These are phyloP conservation scores for Molossus molossus DNA, from an alignment of 2,797 vertebrate species.

Conservation along the genomic window DNA sequence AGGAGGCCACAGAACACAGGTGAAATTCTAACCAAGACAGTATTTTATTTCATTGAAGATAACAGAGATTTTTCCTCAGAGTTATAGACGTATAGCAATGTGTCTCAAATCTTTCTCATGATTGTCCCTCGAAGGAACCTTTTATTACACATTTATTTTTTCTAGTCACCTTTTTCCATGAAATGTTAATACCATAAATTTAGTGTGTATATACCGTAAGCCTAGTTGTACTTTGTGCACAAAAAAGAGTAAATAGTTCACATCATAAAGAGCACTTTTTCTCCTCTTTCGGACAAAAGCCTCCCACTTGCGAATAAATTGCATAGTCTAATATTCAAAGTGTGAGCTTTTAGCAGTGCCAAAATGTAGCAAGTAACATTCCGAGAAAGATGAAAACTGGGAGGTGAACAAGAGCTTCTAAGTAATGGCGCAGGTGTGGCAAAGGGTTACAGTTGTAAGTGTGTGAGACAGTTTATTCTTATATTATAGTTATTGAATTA, in stretches of 20 bases:
- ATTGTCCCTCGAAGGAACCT: neutral
- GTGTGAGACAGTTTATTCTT: neutral
- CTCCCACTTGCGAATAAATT: neutral
- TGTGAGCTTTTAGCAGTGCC: neutral
- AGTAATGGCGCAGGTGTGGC: neutral
- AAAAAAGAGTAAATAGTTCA: neutral
- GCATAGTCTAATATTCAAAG: neutral
- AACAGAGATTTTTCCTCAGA: neutral
- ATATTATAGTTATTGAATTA: neutral
- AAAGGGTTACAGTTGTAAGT: neutral
- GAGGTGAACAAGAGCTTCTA: neutral
- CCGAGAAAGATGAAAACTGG: neutral
- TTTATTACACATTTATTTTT: neutral
- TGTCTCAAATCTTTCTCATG: neutral
- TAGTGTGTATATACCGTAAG: neutral
- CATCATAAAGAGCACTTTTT: neutral
- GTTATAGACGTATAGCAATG: neutral
- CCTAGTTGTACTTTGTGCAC: neutral
- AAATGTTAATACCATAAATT: neutral
- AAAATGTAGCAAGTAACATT: neutral
- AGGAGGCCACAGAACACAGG: neutral
- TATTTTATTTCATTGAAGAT: neutral
- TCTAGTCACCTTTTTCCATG: neutral
- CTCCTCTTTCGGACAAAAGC: neutral
- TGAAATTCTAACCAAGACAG: neutral